Evolutionary conservation across 2,888 invertebrate species (phyloP).

Genomic region (Zelleria hepariella): DNA sequence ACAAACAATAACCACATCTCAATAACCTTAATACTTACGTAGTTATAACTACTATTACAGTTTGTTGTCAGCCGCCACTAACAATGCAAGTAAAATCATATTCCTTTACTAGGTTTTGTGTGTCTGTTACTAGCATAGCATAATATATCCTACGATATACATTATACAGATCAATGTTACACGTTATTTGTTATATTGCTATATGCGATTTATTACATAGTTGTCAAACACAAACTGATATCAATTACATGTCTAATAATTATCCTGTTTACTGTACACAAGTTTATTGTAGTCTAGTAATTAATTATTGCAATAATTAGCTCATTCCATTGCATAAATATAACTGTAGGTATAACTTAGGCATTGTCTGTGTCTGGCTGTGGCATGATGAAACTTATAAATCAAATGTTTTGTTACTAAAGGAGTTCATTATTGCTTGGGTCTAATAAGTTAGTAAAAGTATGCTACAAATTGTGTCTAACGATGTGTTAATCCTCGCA

Average conservation of each 20-base stretch:
- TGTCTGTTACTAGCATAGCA: not conserved
- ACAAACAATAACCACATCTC: not conserved
- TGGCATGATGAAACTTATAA: not conserved
- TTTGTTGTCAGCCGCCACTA: not conserved
- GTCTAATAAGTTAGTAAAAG: not conserved
- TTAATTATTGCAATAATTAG: no score
- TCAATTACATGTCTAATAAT: no score
- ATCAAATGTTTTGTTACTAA: not conserved
- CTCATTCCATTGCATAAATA: no score
- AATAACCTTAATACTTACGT: not conserved
- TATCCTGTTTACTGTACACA: not conserved
- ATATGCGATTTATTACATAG: no score
- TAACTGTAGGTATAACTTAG: not conserved
- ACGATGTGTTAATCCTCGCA: not conserved
- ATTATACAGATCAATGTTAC: not conserved
- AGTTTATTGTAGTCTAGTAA: not conserved
- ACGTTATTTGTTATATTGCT: no score
- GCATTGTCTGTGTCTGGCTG: not conserved
- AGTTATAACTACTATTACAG: not conserved
- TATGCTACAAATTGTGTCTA: not conserved
- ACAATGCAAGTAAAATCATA: conserved; percentile 30
- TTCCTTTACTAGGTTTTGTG: conserved; percentile 56
- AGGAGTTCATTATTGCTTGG: no score
- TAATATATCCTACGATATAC: not conserved
- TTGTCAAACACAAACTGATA: not conserved